Base-by-base conservation (phyloP, 1,140 invertebrate genomes). In the Drosophila erecta region DNA sequence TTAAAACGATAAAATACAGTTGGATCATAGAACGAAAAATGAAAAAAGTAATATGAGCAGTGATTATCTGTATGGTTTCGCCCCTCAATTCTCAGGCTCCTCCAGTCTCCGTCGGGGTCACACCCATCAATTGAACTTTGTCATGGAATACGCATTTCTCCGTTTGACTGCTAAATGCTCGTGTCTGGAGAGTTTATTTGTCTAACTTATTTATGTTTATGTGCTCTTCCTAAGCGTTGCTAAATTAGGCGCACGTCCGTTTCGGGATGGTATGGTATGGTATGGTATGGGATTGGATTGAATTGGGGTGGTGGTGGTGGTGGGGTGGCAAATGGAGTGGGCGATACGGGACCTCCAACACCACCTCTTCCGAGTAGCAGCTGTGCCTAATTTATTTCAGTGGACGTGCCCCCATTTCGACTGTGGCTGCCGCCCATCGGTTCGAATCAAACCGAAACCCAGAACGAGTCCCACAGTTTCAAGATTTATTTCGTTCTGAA, bases 191-290 rank as follows among this genome's bases (percentile, higher is more conserved):
- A 86, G 75, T 87, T 87, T 86, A 86, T 86, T 87, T 87, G 83
- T 83, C 79, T 86, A 79, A 76, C 56, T 86, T 86, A 86, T 86
- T 86, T 87, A 86, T 86, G 81, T 87, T 87, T 81, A 86, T 87
- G 79, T 87, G 61, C 46, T 65, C 50, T 44, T 41, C 49, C 40
- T 15, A 24, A 43, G 60, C 77, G 66, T 41, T 71, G 75, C 83
- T 75, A 81, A 86, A 87, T 86, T 78, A 83, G 79, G 65, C 83
- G 46, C 70, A 76, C 81, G 78, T 86, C 73, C 81, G 74, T 64
- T 80, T 14, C 55, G 61, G 58, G 55, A 41, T 49, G 22, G 46
- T 8, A 17, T 17, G 53, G 54, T 47, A 41, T 49, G 22, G 46
- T 8, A 17, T 17, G 53, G 54, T 43, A n/a, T 14, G 14, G 46